Evolutionary conservation across 2,888 invertebrate genomes (phyloP), one percentile per base, ranked within the genome.

Genomic region (Leucania comma): DNA sequence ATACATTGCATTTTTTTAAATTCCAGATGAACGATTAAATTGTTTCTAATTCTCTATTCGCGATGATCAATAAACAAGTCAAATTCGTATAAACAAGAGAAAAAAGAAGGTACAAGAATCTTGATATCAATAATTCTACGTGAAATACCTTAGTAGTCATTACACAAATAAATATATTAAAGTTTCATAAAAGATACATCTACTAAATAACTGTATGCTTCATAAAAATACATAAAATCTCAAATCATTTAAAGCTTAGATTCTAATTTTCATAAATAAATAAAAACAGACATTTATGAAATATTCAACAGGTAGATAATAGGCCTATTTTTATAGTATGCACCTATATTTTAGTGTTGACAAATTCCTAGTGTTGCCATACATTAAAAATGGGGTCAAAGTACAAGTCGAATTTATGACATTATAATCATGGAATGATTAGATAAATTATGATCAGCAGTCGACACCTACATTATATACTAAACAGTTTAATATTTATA

Each of bases 291-390:
- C 20, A 75, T 62, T 24, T 72, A 58, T 63, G 12, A 61, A 63
- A 60, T 56, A 73, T 74, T 54, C 54, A 72, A 80, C 76, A 75
- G 50, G 50, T 58, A 80, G 67, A 53, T 69, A 67, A 67, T 64
- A 67, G 32, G 66, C 60, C 62, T 80, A 76, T 64, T 72, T 65
- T 35, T 72, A 62, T 53, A 72, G 20, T 65, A 72, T 66, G 76
- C 68, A 76, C 62, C 58, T 75, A 67, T 67, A 48, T 22, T 53
- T 10, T 65, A 61, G 46, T 60, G 29, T 38, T 68, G 58, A 75
- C 57, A 61, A 75, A 68, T 59, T 64, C 64, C 73, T 81, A 83
- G 76, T 82, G 82, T 79, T 82, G 81, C 71, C 81, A 72, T 64
- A 58, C 20, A 56, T 46, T 42, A 63, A 68, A 68, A 68, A 58